Evolutionary conservation across 2,797 vertebrate genomes (phyloP).

Genomic region (Lagorchestes hirsutus): DNA sequence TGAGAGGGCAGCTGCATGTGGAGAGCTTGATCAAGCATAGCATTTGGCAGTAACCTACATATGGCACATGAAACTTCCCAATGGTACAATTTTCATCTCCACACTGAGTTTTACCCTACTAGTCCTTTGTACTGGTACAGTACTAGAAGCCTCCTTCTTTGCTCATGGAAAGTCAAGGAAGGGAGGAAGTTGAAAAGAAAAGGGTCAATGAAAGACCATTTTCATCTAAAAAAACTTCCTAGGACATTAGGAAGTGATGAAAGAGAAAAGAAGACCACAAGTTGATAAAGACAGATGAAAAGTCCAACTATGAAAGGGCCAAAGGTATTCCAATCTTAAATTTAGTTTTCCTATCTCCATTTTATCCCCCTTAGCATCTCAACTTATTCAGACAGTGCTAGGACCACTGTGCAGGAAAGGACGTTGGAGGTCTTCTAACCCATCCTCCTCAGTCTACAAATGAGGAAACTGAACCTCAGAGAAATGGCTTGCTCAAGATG

Average conservation of each 20-base stretch:
- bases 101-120: background rate
- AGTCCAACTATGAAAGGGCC: background rate
- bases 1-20: constrained; percentile 7
- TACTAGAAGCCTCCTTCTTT: background rate
- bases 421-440: background rate
- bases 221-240: background rate
- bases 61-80: background rate
- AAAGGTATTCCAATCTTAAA: background rate
- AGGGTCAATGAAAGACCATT: background rate
- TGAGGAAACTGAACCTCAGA: background rate
- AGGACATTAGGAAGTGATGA: background rate
- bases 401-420: background rate
- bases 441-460: background rate
- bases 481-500: background rate
- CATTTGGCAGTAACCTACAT: background rate
- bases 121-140: background rate
- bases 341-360: background rate
- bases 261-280: background rate
- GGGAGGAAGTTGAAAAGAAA: background rate
- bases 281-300: background rate
- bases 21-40: background rate
- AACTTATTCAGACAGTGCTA: background rate
- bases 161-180: background rate
- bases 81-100: background rate
- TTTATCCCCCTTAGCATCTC: background rate